Percentiles rank a stretch among this genome's conserved stretches.
These are phyloP conservation scores for Amphiprion ocellaris DNA, from an alignment of 2,113 vertebrate species.

Conservation along the genomic window DNA sequence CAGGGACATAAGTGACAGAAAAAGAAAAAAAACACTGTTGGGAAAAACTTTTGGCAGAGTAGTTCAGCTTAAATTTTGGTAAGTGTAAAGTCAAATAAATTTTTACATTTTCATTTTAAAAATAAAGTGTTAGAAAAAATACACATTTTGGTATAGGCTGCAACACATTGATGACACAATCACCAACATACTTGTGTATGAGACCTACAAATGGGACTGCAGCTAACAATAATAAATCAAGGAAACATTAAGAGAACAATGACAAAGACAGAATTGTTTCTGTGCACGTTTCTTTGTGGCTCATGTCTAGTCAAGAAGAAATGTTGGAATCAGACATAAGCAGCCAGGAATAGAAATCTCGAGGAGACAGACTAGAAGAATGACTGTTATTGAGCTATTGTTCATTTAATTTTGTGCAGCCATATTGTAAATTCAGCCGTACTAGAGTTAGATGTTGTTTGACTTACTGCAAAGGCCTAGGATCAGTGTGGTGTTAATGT, in stretches of 20 bases:
- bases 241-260: not conserved
- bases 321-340: too few species aligned
- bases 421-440: not conserved
- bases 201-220: not conserved
- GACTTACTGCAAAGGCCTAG: not conserved
- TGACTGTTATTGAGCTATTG: not conserved
- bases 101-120: not conserved
- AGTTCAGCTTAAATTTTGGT: not conserved
- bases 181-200: not conserved
- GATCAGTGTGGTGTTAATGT: not conserved
- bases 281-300: too few species aligned
- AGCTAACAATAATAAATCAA: not conserved
- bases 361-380: conserved; percentile 9
- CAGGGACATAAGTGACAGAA: conserved; percentile 31
- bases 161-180: not conserved
- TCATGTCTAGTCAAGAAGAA: too few species aligned
- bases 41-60: not conserved
- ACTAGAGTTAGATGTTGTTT: not conserved
- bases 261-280: too few species aligned
- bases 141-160: not conserved
- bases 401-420: not conserved
- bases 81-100: not conserved
- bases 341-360: not conserved
- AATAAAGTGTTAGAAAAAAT: not conserved
- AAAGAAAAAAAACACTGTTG: not conserved